Conservation (phyloP, 1,140 invertebrate species). For the Hypsibius dujardini region DNA sequence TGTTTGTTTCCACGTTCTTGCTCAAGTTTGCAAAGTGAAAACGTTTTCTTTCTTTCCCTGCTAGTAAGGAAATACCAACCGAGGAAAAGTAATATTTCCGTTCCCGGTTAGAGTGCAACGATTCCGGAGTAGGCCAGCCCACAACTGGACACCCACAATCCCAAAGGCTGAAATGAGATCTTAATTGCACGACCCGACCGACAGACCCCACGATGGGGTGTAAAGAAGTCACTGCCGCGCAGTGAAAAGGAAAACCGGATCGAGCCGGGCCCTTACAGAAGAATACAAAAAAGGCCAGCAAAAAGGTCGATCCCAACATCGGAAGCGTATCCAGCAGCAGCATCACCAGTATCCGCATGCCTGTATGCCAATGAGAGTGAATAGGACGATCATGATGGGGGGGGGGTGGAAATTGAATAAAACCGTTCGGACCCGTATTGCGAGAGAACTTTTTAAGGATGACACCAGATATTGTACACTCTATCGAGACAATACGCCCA, state of each 20-base stretch:
- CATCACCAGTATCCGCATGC: slow-evolving; percentile 96
- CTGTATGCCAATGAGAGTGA: slow-evolving; percentile 41
- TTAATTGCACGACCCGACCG: too few relatives aligned
- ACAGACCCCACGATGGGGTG: too few relatives aligned
- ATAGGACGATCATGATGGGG: slow-evolving; percentile 21
- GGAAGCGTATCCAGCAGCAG: slow-evolving; percentile 89
- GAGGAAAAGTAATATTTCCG: background rate
- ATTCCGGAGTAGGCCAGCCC: slow-evolving; percentile 39
- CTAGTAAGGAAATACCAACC: slow-evolving; percentile 16
- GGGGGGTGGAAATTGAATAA: slow-evolving; percentile 8
- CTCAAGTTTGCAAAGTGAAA: too few relatives aligned
- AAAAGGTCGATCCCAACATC: slow-evolving; percentile 93
- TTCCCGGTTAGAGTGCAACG: slow-evolving; percentile 1
- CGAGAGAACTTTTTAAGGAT: too few relatives aligned
- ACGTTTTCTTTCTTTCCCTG: too few relatives aligned
- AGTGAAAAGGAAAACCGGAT: slow-evolving; percentile 9
- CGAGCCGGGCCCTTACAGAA: slow-evolving; percentile 39
- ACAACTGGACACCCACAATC: slow-evolving; percentile 95
- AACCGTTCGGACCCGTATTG: slow-evolving; percentile 18
- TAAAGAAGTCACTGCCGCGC: too few relatives aligned
- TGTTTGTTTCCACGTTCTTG: too few relatives aligned
- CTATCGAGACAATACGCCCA: too few relatives aligned
- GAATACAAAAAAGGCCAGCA: slow-evolving; percentile 99
- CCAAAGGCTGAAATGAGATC: slow-evolving; percentile 59
- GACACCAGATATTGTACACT: too few relatives aligned